Evolutionary conservation across 2,888 invertebrate species (phyloP), one percentile per base, ranked within the genome.

Genomic region (Cryptus armator): DNA sequence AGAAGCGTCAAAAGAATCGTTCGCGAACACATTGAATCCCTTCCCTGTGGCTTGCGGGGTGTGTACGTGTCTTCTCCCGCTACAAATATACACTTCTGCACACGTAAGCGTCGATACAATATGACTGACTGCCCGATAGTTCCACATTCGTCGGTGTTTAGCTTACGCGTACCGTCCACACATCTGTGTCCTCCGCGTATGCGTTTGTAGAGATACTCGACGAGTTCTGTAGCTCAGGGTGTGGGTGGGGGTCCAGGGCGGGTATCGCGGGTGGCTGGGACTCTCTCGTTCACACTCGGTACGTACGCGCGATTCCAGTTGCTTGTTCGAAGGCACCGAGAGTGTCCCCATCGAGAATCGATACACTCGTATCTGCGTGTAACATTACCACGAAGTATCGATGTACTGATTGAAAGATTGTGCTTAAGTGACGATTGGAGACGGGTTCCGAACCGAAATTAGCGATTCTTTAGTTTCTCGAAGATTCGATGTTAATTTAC

Each of bases 241-340:
- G 74, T 70, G 29, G 66, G 82, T 82, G 79, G 82, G 82, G 85
- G 43, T 76, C 76, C 79, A 78, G 76, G 75, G 53, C 64, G 83
- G 76, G 82, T 79, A 79, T 76, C 70, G 59, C 72, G 86, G 87
- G 80, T 85, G 86, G 86, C 82, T 82, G 70, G 76, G 83, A 88
- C 84, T 80, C 86, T 86, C 85, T 85, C 86, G 76, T 84, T 83
- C 83, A 82, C 87, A 77, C 75, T 90, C 91, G 90, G 89, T 91
- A 88, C 86, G 86, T 88, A 88, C 86, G 84, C 88, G 89, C 87
- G 88, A 89, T 90, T 88, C 91, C 81, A 77, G 83, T 77, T 79
- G 76, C 83, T 76, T 43, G 71, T 43, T 53, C 56, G 43, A 44
- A 74, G 74, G 66, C 82, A 77, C 46, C 75, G 66, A 53, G 66